Evolutionary conservation across 2,888 invertebrate species (phyloP).

Genomic region (Hoplodrina blanda): DNA sequence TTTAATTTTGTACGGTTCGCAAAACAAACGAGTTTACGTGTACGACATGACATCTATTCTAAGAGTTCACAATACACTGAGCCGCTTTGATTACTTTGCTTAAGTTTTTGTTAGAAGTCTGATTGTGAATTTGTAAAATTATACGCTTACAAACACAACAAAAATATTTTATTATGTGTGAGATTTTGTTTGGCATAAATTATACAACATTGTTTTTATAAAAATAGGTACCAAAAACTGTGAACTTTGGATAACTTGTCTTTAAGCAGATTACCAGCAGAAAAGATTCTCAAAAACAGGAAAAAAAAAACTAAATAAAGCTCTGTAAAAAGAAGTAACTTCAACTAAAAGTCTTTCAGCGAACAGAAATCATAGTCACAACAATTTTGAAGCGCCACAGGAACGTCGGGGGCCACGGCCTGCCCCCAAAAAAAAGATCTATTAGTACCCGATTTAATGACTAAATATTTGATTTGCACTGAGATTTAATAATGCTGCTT

Average conservation of each 20-base stretch:
- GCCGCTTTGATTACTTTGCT: slow-evolving; percentile 21
- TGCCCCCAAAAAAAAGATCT: too few relatives aligned
- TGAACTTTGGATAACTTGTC: not conserved
- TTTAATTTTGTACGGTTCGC: slow-evolving; percentile 57
- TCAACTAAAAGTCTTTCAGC: too few relatives aligned
- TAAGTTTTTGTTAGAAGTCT: slow-evolving; percentile 22
- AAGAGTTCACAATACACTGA: slow-evolving; percentile 27
- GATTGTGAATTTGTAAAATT: slow-evolving; percentile 24
- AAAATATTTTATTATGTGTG: not conserved
- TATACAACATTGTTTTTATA: not conserved
- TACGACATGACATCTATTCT: slow-evolving; percentile 41
- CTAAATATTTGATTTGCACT: too few relatives aligned
- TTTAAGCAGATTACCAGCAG: not conserved
- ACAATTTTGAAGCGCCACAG: not conserved
- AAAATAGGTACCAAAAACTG: not conserved
- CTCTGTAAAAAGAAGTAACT: too few relatives aligned
- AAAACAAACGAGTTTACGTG: slow-evolving; percentile 56
- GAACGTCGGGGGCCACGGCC: too few relatives aligned
- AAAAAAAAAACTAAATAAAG: too few relatives aligned
- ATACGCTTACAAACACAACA: not conserved
- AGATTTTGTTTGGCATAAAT: not conserved
- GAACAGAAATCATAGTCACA: not conserved
- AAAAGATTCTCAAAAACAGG: too few relatives aligned
- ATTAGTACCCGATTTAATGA: too few relatives aligned
- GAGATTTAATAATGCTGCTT: too few relatives aligned